These are phyloP conservation scores for Callochromis pleurospilus DNA, from an alignment of 2,113 vertebrate species.

Conservation along the genomic window DNA sequence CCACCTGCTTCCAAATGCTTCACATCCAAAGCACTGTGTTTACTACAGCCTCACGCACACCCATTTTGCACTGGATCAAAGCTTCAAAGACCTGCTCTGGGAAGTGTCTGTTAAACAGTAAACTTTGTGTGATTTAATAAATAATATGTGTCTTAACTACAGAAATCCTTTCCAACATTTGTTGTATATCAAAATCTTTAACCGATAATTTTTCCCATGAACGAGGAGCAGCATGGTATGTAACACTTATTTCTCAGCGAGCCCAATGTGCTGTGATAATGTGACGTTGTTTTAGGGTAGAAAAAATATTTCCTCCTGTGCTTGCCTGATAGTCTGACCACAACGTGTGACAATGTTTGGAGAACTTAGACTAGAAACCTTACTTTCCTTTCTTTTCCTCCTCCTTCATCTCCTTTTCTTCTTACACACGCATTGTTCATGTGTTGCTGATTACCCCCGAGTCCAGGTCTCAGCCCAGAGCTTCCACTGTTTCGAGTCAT, in stretches of 20 bases:
- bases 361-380: constrained; percentile 25
- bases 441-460: constrained; percentile 58
- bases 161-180: neutral
- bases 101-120: neutral
- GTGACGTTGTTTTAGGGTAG: neutral
- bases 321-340: neutral
- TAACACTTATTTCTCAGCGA: neutral
- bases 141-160: neutral
- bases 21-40: neutral
- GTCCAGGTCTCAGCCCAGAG: constrained; percentile 34
- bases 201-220: neutral
- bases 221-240: neutral
- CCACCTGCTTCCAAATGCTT: neutral
- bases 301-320: constrained; percentile 2
- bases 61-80: neutral
- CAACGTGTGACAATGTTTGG: constrained; percentile 48
- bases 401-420: constrained; percentile 10
- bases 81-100: neutral
- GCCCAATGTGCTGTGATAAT: neutral
- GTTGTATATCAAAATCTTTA: neutral
- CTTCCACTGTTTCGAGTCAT: constrained; percentile 34
- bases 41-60: neutral
- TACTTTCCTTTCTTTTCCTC: neutral
- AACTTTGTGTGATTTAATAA: neutral
- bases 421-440: constrained; percentile 31